These are phyloP conservation scores for Panurus biarmicus DNA, from an alignment of 2,113 vertebrate species.

Conservation along the genomic window DNA sequence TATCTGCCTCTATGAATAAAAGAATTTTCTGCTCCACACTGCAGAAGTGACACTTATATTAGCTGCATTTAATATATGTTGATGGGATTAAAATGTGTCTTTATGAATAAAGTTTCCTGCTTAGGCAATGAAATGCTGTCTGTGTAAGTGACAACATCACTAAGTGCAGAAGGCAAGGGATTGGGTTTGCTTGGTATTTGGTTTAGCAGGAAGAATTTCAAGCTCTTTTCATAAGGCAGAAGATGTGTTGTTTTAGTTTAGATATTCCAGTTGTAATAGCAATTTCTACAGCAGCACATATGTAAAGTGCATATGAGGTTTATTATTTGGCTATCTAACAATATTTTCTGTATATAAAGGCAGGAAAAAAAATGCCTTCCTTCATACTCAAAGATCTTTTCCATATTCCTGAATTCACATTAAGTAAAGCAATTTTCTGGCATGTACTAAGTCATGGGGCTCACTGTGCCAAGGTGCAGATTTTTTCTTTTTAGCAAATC, in stretches of 20 bases:
- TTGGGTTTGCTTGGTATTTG: not conserved
- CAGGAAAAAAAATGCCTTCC: not conserved
- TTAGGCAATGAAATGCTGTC: conserved; percentile 39
- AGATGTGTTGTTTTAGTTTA: conserved; percentile 35
- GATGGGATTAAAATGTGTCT: conserved; percentile 65
- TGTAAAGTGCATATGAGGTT: not conserved
- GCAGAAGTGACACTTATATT: conserved; percentile 58
- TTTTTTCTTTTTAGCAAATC: not conserved
- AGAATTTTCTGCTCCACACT: conserved; percentile 17
- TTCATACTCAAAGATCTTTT: not conserved
- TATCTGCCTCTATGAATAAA: conserved; percentile 29
- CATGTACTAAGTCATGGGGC: not conserved
- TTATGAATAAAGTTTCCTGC: conserved; percentile 4
- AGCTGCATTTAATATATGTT: conserved; percentile 54
- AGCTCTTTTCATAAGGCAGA: not conserved
- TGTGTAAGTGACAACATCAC: not conserved
- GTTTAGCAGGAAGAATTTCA: conserved; percentile 14
- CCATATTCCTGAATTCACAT: not conserved
- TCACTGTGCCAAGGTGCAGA: not conserved
- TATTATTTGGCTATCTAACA: not conserved
- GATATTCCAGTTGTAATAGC: not conserved
- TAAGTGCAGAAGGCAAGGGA: not conserved
- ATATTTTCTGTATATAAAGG: not conserved
- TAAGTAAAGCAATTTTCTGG: not conserved
- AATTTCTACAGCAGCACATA: not conserved